Evolutionary conservation across 2,888 invertebrate genomes (phyloP), one percentile per base, ranked within the genome.

Genomic region (Lordiphosa andalusiaca): DNA sequence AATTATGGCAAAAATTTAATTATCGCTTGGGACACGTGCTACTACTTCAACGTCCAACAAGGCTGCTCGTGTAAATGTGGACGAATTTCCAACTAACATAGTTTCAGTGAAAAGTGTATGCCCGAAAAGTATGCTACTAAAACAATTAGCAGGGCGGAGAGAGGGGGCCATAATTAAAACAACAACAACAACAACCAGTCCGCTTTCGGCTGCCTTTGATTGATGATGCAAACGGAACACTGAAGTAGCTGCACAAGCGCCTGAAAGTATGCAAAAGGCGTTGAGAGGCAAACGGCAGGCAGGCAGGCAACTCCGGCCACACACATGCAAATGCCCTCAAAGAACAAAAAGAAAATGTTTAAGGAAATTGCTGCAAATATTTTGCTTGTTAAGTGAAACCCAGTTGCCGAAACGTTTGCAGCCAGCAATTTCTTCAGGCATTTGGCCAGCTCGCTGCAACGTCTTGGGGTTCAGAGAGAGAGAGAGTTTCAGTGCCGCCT

Each of bases 321-420:
- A 67, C 36, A 60, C 51, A 53, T 53, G 52, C 46, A 46, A 41
- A 36, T 36, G 12, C 33, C 39, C 39, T 21, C 42, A 25, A 12
- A 52, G 49, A 57, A 64, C 55, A 57, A 67, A 84, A 85, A 70
- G 82, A 85, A 73, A 82, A 84, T 85, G 78, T 81, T 81, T 81
- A 82, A 71, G 84, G 74, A 82, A 85, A 81, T 85, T 84, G 86
- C 86, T 65, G 81, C 84, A 81, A 81, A 81, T 85, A 80, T 80
- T 84, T 80, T 85, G 85, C 80, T 80, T 80, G 80, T 80, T 80
- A 85, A 80, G 68, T 85, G 80, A 85, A 80, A 84, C 80, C 85
- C 82, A 80, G 77, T 80, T 81, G 55, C 53, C 71, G 67, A 74
- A 77, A 67, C 53, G 63, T 56, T 67, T 74, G 64, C 75, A 68